A percentile compares a stretch with the other conserved stretches of the same genome.
phyloP scores from a whole-genome alignment of 2,888 invertebrate species.

The Oegoconia quadripuncta region DNA sequence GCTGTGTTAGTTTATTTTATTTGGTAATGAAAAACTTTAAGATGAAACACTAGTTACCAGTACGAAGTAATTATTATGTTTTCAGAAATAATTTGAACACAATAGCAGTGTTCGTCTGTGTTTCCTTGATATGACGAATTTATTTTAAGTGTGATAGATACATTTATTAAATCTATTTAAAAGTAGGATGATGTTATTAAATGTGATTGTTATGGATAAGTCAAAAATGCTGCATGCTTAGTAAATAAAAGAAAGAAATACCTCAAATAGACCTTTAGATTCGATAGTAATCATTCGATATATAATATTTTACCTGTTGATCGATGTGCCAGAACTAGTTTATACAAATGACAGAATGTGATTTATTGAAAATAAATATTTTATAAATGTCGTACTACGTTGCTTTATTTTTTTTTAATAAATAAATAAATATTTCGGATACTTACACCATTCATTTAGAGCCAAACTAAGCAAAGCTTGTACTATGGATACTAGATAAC shows the following conservation, averaged over 20 bases:
- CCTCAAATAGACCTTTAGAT: slow-evolving; percentile 9
- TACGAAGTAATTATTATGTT: not conserved
- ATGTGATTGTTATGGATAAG: slow-evolving; percentile 18
- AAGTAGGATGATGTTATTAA: slow-evolving; percentile 8
- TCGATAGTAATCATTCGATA: slow-evolving; percentile 1
- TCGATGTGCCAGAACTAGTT: slow-evolving; percentile 71
- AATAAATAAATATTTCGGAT: no score
- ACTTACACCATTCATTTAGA: no score
- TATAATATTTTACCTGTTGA: slow-evolving; percentile 58
- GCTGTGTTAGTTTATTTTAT: slow-evolving; percentile 58
- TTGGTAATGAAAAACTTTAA: slow-evolving; percentile 22
- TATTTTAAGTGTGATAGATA: slow-evolving; percentile 26
- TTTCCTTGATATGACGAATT: slow-evolving; percentile 23
- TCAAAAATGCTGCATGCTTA: slow-evolving; percentile 8
- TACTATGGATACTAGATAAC: no score
- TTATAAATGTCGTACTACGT: slow-evolving; percentile 61
- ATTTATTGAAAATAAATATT: slow-evolving; percentile 75
- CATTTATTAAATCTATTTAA: slow-evolving; percentile 7
- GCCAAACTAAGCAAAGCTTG: no score
- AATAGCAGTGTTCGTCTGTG: no score
- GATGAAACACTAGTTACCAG: slow-evolving; percentile 13
- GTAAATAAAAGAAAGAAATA: slow-evolving; percentile 9
- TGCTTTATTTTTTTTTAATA: slow-evolving; percentile 11
- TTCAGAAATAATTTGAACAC: not conserved
- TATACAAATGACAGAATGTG: slow-evolving; percentile 66